phyloP scores from a whole-genome alignment of 2,113 vertebrate species.

The pig (Sus scrofa) region T2T-Sscrofa CM000824.6:205115001-205115500 shows the following conservation, averaged over 20 bases:
- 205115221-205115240: background rate
- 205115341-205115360: background rate
- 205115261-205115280: background rate
- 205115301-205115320: background rate
- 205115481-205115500: background rate
- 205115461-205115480: background rate
- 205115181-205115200: background rate
- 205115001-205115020: background rate
- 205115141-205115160: background rate
- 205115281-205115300: background rate
- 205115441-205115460: background rate
- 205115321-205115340: background rate
- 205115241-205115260: background rate
- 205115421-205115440: background rate
- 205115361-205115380: background rate
- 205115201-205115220: background rate
- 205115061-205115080: background rate
- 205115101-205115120: background rate
- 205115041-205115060: background rate
- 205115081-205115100: background rate
- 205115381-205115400: background rate
- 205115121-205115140: background rate
- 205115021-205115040: background rate
- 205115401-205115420: background rate
- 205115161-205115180: background rate